Evolutionary conservation across 2,113 vertebrate genomes (phyloP).

Genomic region (Siphamia tubifer): DNA sequence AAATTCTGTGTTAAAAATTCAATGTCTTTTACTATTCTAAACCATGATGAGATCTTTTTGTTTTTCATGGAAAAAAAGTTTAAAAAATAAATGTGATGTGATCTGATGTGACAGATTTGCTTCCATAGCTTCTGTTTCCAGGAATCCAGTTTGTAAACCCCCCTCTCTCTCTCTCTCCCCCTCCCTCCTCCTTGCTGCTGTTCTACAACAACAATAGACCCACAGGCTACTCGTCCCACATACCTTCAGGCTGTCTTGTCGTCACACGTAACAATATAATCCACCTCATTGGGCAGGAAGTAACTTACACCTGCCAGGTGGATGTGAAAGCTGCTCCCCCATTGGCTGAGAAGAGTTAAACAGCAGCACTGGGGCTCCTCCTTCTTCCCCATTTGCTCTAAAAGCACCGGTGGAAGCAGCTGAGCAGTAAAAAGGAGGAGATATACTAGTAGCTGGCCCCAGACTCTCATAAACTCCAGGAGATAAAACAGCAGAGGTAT

Average conservation of each 20-base stretch:
- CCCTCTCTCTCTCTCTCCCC: background rate
- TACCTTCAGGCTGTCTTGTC: background rate
- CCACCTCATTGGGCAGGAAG: slow-evolving; percentile 18
- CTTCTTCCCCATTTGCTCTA: slow-evolving; percentile 27
- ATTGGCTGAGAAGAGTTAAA: slow-evolving; percentile 47
- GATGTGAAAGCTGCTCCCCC: slow-evolving; percentile 5
- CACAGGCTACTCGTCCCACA: background rate
- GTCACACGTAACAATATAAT: background rate
- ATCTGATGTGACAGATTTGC: too few relatives aligned
- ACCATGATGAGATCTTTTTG: too few relatives aligned
- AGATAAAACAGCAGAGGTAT: background rate
- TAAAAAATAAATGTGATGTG: too few relatives aligned
- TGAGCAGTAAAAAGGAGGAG: slow-evolving; percentile 15
- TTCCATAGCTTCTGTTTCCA: slow-evolving; percentile 58
- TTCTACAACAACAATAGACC: background rate
- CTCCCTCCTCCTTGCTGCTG: background rate
- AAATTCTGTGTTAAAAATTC: too few relatives aligned
- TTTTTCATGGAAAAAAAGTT: background rate
- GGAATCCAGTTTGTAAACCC: slow-evolving; percentile 54
- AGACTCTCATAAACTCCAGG: background rate
- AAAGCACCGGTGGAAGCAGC: slow-evolving; percentile 26
- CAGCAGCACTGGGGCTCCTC: slow-evolving; percentile 13
- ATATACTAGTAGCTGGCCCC: background rate
- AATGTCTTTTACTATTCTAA: too few relatives aligned
- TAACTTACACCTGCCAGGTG: slow-evolving; percentile 54